Evolutionary conservation across 64 coral and sea anemone species (phyloP).

Genomic region (Porites lutea): DNA sequence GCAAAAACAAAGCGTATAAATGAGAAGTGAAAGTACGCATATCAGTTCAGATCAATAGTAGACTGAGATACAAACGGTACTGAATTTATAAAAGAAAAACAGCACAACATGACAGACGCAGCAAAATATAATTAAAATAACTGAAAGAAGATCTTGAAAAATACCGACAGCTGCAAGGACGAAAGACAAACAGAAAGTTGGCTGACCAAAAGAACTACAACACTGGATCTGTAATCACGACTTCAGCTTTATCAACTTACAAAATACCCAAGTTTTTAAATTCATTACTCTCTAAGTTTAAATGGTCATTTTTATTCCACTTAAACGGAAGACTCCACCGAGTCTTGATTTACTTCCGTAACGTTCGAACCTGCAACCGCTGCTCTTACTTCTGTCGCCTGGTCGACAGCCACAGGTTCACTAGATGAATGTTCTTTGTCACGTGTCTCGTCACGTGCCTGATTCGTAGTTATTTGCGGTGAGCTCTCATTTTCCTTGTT

Average conservation of each 20-base stretch:
- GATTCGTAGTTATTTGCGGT: neutral
- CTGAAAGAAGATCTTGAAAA: too few species aligned
- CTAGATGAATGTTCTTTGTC: neutral
- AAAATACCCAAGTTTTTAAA: neutral
- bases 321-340: constrained; percentile 10
- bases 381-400: neutral
- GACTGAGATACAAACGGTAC: too few species aligned
- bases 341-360: constrained; percentile 9
- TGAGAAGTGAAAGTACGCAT: too few species aligned
- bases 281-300: neutral
- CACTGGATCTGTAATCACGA: neutral
- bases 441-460: neutral
- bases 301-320: neutral
- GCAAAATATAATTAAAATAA: too few species aligned
- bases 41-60: too few species aligned
- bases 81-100: too few species aligned
- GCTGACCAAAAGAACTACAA: neutral
- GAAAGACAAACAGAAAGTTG: neutral
- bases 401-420: neutral
- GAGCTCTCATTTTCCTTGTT: neutral
- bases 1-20: too few species aligned
- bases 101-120: too few species aligned
- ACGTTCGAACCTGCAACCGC: neutral
- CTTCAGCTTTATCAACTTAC: neutral
- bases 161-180: too few species aligned